Evolutionary conservation across 2,888 invertebrate species (phyloP), one percentile per base, ranked within the genome.

Genomic region (Drosophila greeni): DNA sequence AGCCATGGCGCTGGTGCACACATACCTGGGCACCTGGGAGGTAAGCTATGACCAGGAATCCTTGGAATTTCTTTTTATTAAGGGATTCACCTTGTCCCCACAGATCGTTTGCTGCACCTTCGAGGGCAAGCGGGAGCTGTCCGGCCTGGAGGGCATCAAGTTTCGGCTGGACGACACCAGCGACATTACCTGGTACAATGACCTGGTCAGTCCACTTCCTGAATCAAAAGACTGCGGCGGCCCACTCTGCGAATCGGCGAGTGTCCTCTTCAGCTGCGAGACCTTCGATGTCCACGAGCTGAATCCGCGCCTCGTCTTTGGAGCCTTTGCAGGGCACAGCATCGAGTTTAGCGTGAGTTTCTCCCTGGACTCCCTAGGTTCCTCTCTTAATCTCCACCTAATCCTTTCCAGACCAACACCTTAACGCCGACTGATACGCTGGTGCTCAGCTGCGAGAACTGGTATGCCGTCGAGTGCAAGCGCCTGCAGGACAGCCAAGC

Each of bases 191-290:
- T 92, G 92, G 92, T 88, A 86, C 66, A 91, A 90, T 74, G 89
- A 92, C 66, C 88, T 91, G 43, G 83, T 87, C 55, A 91, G 91
- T 65, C 86, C 87, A 11, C 71, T 84, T 62, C 86, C 87, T 62
- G 85, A 86, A 77, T 75, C 80, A 56, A 85, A 84, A 77, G 86
- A 86, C 79, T 84, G 87, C 65, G 79, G 87, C 65, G 79, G 77
- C 70, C 82, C 74, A 64, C 86, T 82, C 73, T 86, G 84, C 75
- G 86, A 87, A 54, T 86, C 87, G 55, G 87, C 88, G 5, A 89
- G 92, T 79, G 92, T 92, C 31, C 88, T 93, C 76, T 93, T 93
- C 85, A 91, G 90, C 82, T 93, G 92, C 88, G 92, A 93, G 86
- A 92, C 92, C n/a, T 93, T 92, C 85, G 92, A 93, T 88, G 88